Evolutionary conservation across 2,888 invertebrate species (phyloP).

Genomic region (Dolichopus griseipennis): DNA sequence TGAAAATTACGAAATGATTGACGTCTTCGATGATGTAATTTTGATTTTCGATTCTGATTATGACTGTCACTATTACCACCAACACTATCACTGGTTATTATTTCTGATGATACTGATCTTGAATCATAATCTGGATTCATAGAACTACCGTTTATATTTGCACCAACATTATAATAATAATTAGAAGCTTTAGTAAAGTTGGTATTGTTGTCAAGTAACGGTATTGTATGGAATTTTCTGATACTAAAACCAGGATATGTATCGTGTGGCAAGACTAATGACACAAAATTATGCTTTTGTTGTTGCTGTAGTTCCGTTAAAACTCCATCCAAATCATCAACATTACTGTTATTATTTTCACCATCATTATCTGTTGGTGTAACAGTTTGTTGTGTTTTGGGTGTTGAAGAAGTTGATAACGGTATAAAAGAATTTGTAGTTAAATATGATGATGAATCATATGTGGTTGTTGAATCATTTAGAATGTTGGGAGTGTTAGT

Average conservation of each 20-base stretch:
- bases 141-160: background rate
- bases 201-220: constrained; percentile 15
- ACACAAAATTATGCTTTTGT: constrained; percentile 34
- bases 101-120: constrained; percentile 15
- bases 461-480: background rate
- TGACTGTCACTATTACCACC: too few species aligned
- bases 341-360: constrained; percentile 15
- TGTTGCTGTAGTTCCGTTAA: constrained; percentile 13
- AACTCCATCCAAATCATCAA: background rate
- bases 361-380: background rate
- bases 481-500: background rate
- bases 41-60: constrained; percentile 8
- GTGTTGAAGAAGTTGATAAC: background rate
- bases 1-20: constrained; percentile 45
- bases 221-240: constrained; percentile 58
- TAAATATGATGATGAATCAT: background rate
- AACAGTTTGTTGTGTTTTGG: background rate
- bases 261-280: constrained; percentile 71
- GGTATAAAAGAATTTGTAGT: background rate
- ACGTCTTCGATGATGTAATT: constrained; percentile 38
- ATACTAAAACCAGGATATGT: constrained; percentile 83
- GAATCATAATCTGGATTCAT: constrained; percentile 10
- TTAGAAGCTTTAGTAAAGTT: background rate
- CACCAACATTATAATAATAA: background rate
- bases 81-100: background rate